Evolutionary conservation across 2,797 vertebrate species (phyloP).

Genomic region (Fistularia tabacaria): DNA sequence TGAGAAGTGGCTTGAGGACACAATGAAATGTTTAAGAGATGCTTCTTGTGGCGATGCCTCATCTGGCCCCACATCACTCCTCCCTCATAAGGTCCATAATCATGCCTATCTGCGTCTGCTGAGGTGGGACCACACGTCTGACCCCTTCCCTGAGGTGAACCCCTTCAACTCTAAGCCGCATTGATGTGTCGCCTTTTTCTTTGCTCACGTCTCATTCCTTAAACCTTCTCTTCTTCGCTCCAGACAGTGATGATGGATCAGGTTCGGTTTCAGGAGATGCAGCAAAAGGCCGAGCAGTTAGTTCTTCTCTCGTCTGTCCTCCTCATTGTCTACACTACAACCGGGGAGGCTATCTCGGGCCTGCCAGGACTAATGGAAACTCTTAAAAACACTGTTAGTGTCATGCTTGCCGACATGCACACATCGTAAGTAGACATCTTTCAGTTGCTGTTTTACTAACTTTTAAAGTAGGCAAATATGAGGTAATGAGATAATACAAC

Average conservation of each 20-base stretch:
- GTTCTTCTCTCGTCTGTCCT: slow-evolving; percentile 81
- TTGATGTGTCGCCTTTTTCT: neutral
- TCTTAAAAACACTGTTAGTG: slow-evolving; percentile 81
- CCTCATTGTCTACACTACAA: slow-evolving; percentile 84
- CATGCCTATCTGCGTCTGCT: slow-evolving; percentile 89
- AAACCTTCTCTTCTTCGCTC: neutral
- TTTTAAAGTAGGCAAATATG: too few relatives aligned
- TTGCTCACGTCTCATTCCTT: neutral
- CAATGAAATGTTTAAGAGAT: slow-evolving; percentile 71
- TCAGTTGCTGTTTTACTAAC: neutral
- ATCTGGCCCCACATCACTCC: slow-evolving; percentile 39
- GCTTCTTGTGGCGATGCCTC: slow-evolving; percentile 44
- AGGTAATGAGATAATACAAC: too few relatives aligned
- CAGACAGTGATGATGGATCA: slow-evolving; percentile 95
- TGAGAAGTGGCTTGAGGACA: slow-evolving; percentile 88
- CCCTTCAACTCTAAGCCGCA: neutral
- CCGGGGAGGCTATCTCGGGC: slow-evolving; percentile 77
- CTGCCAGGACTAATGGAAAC: slow-evolving; percentile 82
- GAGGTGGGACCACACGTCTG: slow-evolving; percentile 83
- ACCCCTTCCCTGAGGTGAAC: slow-evolving; percentile 89
- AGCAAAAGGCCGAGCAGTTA: slow-evolving; percentile 80
- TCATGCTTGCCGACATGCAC: slow-evolving; percentile 82
- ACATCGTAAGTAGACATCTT: slow-evolving; percentile 77
- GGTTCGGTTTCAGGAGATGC: slow-evolving; percentile 87
- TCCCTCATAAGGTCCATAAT: slow-evolving; percentile 77